Base-by-base conservation (phyloP, 2,797 vertebrate genomes). In the Sebastes oblongus region DNA sequence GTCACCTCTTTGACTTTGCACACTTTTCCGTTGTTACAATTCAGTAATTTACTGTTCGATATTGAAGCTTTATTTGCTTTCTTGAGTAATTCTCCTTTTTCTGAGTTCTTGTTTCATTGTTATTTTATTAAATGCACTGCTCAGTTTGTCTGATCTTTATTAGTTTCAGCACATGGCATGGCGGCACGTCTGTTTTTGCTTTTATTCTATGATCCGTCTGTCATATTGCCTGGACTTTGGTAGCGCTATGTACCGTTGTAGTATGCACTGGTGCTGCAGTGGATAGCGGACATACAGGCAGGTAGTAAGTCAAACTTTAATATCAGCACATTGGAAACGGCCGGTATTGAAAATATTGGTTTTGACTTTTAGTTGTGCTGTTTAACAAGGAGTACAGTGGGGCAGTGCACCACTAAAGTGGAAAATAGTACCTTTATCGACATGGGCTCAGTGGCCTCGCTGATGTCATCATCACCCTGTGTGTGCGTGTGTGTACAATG, bases 391-490 rank as follows among this genome's bases (percentile, higher is more conserved):
- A 42, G n/a, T n/a, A 69, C 67, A 67, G 32, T 54, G 18, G 70
- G 66, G 82, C 56, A 73, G 22, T 56, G 66, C 46, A 25, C 29
- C 77, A 72, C 83, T 85, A 78, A 86, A 75, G 62, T 66, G 34
- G 14, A 78, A 88, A 90, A 87, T 75, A 18, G 66, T 76, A 78
- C 76, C 78, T 91, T 80, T 92, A 92, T 94, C 82, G 59, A 76
- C 81, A 77, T 67, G 61, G 86, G 86, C 90, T 75, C 80, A 82
- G 72, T 68, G 75, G 73, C 73, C 83, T 78, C 78, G 89, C 86
- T 94, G 94, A 95, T 94, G 93, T 94, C 94, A 93, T 93, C 89
- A 77, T 92, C 68, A 81, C 82, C 65, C 39, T 77, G 36, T 68
- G 60, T 80, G 65, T 79, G 50, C 54, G 34, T 80, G 39, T 78